Base-by-base conservation (phyloP, 2,797 vertebrate genomes). In the Thalassophryne amazonica region DNA sequence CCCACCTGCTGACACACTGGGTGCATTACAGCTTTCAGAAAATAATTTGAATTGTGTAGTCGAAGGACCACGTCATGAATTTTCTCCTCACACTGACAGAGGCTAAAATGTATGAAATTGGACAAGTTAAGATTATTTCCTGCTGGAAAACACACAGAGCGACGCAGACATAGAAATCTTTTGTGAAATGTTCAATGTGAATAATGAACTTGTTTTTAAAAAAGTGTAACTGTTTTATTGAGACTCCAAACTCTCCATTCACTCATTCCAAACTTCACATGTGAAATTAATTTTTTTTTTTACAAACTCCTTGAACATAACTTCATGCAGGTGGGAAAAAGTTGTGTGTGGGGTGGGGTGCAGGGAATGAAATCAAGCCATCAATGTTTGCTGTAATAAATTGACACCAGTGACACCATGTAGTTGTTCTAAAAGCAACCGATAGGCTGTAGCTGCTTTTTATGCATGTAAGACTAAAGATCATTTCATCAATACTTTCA, bases 221-320 rank as follows among this genome's bases (percentile, higher is more conserved):
- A 80, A 79, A 76, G 29, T 51, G 50, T 58, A 76, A 86, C 56
- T 79, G 57, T 54, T 90, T 89, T 90, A 90, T 89, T 89, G 58
- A 73, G 74, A 69, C 51, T 73, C 75, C 66, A 83, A 79, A 66
- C 52, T 70, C 32, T 73, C 52, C 34, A 60, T 61, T 73, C 31
- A 77, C 67, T 83, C n/a, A n/a, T n/a, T n/a, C n/a, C n/a, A n/a
- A n/a, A n/a, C n/a, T n/a, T n/a, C n/a, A n/a, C n/a, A n/a, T n/a
- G n/a, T n/a, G n/a, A n/a, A n/a, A n/a, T n/a, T n/a, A n/a, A n/a
- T n/a, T n/a, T n/a, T n/a, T n/a, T n/a, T n/a, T n/a, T n/a, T n/a
- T n/a, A n/a, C n/a, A n/a, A n/a, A n/a, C n/a, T n/a, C n/a, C n/a
- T n/a, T n/a, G n/a, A n/a, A n/a, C n/a, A n/a, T n/a, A n/a, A n/a